phyloP scores from a whole-genome alignment of 2,113 vertebrate genomes.

The Apaloderma vittatum region DNA sequence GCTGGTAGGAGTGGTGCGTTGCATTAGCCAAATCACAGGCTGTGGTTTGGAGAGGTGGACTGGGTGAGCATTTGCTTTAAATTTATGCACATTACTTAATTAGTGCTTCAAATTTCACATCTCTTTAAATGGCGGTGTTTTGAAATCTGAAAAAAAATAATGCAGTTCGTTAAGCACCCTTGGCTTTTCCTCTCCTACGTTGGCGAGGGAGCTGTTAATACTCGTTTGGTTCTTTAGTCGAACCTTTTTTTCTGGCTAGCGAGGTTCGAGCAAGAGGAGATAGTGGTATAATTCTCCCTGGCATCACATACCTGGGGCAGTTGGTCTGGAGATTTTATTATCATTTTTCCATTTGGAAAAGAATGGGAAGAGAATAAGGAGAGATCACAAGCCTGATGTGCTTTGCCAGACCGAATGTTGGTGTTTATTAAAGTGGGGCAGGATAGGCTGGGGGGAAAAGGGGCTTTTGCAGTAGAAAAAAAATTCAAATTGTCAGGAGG shows the following conservation, averaged over 20 bases:
- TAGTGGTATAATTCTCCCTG: not conserved
- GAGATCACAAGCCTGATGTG: not conserved
- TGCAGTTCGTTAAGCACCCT: not conserved
- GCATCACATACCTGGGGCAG: not conserved
- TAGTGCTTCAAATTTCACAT: slow-evolving; percentile 40
- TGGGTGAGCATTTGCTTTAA: slow-evolving; percentile 32
- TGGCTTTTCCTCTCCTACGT: not conserved
- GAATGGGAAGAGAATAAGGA: not conserved
- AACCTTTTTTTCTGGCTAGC: not conserved
- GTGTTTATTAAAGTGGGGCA: slow-evolving; percentile 60
- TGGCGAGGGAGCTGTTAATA: not conserved
- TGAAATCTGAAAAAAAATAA: slow-evolving; percentile 23
- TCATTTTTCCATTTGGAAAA: slow-evolving; percentile 36
- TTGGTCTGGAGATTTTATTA: slow-evolving; percentile 29
- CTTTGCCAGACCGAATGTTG: not conserved
- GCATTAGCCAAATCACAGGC: slow-evolving; percentile 7
- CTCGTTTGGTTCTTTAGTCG: not conserved
- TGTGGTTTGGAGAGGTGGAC: slow-evolving; percentile 40
- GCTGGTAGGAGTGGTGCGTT: not conserved
- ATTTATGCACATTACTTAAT: slow-evolving; percentile 47
- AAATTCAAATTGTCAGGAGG: not conserved
- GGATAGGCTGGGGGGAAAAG: not conserved
- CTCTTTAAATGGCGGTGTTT: slow-evolving; percentile 37
- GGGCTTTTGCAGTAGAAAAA: not conserved
- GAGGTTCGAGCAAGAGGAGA: not conserved